Evolutionary conservation across 1,140 invertebrate genomes (phyloP), one percentile per base, ranked within the genome.

Genomic region (Harlomillsia oculata): DNA sequence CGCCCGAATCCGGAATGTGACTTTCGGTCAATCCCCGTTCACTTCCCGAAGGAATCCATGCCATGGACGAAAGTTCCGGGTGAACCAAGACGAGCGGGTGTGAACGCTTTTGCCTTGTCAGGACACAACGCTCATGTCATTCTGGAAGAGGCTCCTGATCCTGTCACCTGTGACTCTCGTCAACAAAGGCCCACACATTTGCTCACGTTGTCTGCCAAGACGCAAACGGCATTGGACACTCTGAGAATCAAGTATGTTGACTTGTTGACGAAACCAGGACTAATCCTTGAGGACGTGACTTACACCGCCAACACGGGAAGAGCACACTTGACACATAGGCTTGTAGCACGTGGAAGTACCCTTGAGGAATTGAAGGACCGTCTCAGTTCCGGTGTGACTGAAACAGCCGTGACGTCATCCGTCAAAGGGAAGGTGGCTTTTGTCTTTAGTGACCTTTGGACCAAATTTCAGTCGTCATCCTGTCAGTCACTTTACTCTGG

Each of bases 41-140:
- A 28, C 9, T 28, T 45, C 14, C 23, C 43, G 0, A 45, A 9
- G 6, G 8, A n/a, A 16, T n/a, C 21, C 1, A 28, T 14, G 13
- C 3, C n/a, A n/a, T 45, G 43, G 43, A 13, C 20, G 6, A 14
- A 8, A 14, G 3, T 2, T 2, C 5, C 6, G 2, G 16, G 16
- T 3, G 9, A 28, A 26, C 3, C 3, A 0, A 5, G 43, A 0
- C n/a, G n/a, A 5, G 43, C 43, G 4, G 51, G 39, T 25, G 23
- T 34, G 26, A 36, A 26, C 39, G 40, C n/a, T 51, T 60, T 55
- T 26, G 58, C 34, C 30, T 53, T 51, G n/a, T 21, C 16, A 48
- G 58, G 28, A 6, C 58, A 37, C 18, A 49, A 60, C 21, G 43
- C 45, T 0, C 51, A 54, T 20, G 36, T 54, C 25, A 54, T 59